Percentiles rank a stretch among this genome's conserved stretches.
Evolutionary conservation across 2,797 vertebrate genomes (phyloP).

Genomic region (Bryconaethiops microstoma): DNA sequence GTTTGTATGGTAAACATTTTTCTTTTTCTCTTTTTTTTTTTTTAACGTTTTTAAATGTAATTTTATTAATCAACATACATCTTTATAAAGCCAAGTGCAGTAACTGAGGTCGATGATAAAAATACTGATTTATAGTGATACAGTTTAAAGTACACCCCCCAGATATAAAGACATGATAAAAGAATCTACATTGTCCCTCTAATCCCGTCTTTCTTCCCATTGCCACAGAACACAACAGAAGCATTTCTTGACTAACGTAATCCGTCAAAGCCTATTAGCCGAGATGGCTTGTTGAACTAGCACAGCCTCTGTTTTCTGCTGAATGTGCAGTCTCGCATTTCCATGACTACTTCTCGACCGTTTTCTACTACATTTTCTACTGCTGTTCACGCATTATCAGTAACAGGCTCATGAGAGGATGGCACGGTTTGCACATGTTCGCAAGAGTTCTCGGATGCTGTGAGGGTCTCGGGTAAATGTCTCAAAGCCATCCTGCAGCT

Average conservation of each 20-base stretch:
- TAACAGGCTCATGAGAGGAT: conserved; percentile 39
- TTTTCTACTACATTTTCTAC: neutral
- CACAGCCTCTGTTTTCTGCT: conserved; percentile 27
- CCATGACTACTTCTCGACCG: conserved; percentile 1
- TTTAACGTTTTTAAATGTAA: conserved; percentile 10
- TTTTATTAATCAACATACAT: conserved; percentile 57
- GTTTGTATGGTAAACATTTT: conserved; percentile 59
- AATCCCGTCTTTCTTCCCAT: neutral
- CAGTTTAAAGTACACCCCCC: conserved; percentile 38
- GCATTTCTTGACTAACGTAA: conserved; percentile 20
- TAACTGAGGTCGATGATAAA: conserved; percentile 74
- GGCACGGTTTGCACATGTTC: conserved; percentile 11
- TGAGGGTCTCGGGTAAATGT: conserved; percentile 40
- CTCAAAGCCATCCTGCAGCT: conserved; percentile 27
- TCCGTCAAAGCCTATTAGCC: conserved; percentile 22
- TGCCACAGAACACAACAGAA: conserved; percentile 4
- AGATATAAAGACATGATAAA: conserved; percentile 32
- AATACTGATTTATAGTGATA: conserved; percentile 68
- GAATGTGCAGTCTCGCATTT: conserved; percentile 39
- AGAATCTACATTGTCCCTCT: conserved; percentile 5
- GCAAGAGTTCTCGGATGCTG: conserved; percentile 21
- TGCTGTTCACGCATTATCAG: conserved; percentile 42
- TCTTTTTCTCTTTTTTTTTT: conserved; percentile 22
- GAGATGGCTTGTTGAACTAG: conserved; percentile 29
- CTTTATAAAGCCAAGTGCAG: conserved; percentile 75